Base-by-base conservation (phyloP, 2,888 invertebrate genomes). In the Hedya salicella region DNA sequence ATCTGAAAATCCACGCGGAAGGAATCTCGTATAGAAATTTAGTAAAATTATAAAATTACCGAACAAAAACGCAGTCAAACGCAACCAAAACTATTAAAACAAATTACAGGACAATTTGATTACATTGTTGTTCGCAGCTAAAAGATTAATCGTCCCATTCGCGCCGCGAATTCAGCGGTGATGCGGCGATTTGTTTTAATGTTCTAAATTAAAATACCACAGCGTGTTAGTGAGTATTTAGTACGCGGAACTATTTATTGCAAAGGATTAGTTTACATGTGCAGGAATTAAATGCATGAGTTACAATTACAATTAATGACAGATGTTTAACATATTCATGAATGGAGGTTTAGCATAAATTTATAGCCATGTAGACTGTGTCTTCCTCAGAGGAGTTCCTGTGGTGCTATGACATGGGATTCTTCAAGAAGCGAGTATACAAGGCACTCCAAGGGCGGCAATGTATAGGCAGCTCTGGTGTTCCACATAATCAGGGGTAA, bases 161-260 rank as follows among this genome's bases (percentile, higher is more conserved):
- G 11, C 30, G 32, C 61, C 40, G 49, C 54, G 66, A 54, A 60
- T 66, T 62, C 39, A 40, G 53, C 48, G 54, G 54, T 56, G 56
- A 56, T 53, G 25, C 52, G 59, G 46, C 69, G 71, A 73, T 75
- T 75, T 72, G 73, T 73, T 73, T 73, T 70, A 75, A 74, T 65
- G 64, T 54, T 36, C 61, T 48, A 68, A 68, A 69, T 65, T 70
- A 69, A 70, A 70, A 68, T 62, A 68, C 71, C 68, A 69, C 67
- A 62, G 68, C 67, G 68, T 59, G 68, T 70, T 69, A 64, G 62
- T 56, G 48, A 50, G 62, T 70, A 70, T 74, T 72, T 71, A 69
- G 69, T 71, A 68, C 66, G 69, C 69, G 59, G 67, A 70, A 72
- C 69, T 65, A 63, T 54, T 69, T 59, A 59, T 57, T 52, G 50